These are phyloP conservation scores for Chaenocephalus aceratus DNA, from an alignment of 2,113 vertebrate species.

Conservation along the genomic window DNA sequence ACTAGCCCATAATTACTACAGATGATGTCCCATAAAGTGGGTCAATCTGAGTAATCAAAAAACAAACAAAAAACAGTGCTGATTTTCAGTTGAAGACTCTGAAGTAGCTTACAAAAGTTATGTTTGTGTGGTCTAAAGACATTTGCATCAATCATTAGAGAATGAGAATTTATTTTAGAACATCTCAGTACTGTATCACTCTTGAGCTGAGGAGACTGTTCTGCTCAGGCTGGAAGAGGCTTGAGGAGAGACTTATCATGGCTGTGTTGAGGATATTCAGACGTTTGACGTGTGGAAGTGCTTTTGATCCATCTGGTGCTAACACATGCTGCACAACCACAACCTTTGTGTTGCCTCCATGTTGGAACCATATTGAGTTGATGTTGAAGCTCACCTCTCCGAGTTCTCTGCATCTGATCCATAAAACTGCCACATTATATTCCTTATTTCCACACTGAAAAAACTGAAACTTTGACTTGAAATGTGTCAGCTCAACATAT, in stretches of 20 bases:
- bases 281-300: too few species aligned
- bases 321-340: conserved; percentile 15
- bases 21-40: neutral
- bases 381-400: conserved; percentile 1
- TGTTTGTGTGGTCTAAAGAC: conserved; percentile 17
- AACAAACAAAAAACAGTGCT: conserved; percentile 20
- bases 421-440: conserved; percentile 3
- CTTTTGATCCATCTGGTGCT: conserved; percentile 62
- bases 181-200: conserved; percentile 59
- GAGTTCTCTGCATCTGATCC: neutral
- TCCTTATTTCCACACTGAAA: neutral
- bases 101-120: neutral
- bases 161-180: conserved; percentile 11
- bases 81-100: conserved; percentile 14
- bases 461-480: too few species aligned
- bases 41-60: too few species aligned
- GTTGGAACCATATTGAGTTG: neutral
- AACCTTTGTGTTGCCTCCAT: neutral
- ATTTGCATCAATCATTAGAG: neutral
- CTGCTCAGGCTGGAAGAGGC: neutral
- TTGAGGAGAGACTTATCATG: conserved; percentile 7
- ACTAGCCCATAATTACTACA: conserved; percentile 10
- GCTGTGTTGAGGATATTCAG: neutral
- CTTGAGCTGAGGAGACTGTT: conserved; percentile 13
- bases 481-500: too few species aligned